Base-by-base conservation (phyloP, 2,113 vertebrate species). In the Hucho hucho region DNA sequence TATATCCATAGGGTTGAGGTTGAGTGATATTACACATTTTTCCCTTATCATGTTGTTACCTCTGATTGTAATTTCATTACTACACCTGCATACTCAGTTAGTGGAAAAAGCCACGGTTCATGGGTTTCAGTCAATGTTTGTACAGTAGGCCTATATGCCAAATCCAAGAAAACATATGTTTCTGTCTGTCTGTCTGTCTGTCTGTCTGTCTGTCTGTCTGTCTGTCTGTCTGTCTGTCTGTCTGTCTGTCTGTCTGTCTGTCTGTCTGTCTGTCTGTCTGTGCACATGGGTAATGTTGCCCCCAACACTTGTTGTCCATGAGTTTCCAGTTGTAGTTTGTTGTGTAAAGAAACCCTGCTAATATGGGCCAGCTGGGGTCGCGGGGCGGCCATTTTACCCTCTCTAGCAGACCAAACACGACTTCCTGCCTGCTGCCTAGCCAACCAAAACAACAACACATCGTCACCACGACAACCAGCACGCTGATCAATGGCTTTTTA, bases 391-490 rank as follows among this genome's bases (percentile, higher is more conserved):
- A 43, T 43, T 14, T 4, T 14, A 53, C 47, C 3, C 12, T 13
- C 12, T 16, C 47, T 53, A 84, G 85, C 87, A 84, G 77, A 75
- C 79, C 56, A 56, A 81, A 75, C 75, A 26, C 81, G 16, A 16
- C 49, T 53, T 53, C 14, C 87, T 86, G 87, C 84, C 81, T 86
- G 79, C 82, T 84, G 76, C 78, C 82, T 83, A 66, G 53, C 64
- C 82, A 71, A 84, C 78, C 80, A 82, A 83, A 87, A 86, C 79
- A 72, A 87, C 86, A 92, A 86, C 84, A 85, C 74, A 72, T 77
- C 84, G 49, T 18, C 12, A 53, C 49, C 49, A 18, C 16, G 79
- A 78, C 73, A 83, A 80, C 75, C n/a, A 83, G 84, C 84, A 2
- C 28, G 3, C 66, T 84, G 84, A 88, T 84, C 83, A 75, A 74